phyloP scores from a whole-genome alignment of 1,140 invertebrate genomes.

The Pseudomyrmex concolor region DNA sequence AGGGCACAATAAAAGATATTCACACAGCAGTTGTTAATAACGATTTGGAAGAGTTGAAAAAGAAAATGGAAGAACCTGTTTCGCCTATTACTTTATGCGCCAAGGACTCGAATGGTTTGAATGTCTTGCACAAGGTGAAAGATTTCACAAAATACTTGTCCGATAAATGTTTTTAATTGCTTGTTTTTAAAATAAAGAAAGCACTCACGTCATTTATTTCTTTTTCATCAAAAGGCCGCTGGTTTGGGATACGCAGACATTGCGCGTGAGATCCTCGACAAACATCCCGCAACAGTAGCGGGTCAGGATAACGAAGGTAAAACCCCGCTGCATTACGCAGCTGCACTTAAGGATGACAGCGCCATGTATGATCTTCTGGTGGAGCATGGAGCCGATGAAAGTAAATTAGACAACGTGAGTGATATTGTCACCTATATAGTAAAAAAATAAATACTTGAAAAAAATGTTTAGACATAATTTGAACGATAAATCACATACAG shows the following conservation, averaged over 20 bases:
- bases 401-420: conserved; percentile 92
- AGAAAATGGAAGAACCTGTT: conserved; percentile 88
- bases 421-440: background rate
- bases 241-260: conserved; percentile 91
- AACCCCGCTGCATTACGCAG: conserved; percentile 96
- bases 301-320: conserved; percentile 92
- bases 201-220: background rate
- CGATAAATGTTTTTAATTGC: background rate
- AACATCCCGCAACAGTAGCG: conserved; percentile 89
- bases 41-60: conserved; percentile 90
- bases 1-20: conserved; percentile 93
- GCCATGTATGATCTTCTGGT: conserved; percentile 90
- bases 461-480: background rate
- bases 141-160: background rate
- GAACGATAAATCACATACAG: conserved; percentile 83
- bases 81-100: conserved; percentile 90
- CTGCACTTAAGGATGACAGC: conserved; percentile 89
- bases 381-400: conserved; percentile 91
- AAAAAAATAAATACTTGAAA: background rate
- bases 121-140: conserved; percentile 92
- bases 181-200: background rate
- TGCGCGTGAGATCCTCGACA: conserved; percentile 89
- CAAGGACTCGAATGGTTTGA: conserved; percentile 92
- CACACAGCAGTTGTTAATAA: conserved; percentile 91
- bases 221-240: conserved; percentile 87